phyloP scores from a whole-genome alignment of 2,888 invertebrate species.

The Caenorhabditis plicata region DNA sequence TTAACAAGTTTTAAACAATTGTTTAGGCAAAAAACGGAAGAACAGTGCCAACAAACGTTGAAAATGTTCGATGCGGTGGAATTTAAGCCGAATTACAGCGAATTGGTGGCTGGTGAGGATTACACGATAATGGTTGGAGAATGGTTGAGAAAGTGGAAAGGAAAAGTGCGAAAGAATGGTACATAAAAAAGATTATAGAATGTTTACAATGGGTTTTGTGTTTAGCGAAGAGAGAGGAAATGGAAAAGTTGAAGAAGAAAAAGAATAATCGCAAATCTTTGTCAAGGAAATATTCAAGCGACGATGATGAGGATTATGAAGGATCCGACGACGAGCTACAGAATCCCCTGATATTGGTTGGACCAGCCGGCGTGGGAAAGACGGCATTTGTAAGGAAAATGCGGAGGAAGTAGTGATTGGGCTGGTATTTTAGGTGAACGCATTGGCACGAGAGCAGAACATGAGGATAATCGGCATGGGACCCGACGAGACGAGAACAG shows the following conservation, averaged over 20 bases:
- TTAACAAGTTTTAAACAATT: no score
- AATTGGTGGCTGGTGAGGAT: constrained; percentile 11
- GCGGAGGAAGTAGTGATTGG: no score
- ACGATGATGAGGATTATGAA: constrained; percentile 8
- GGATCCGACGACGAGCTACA: constrained; percentile 4
- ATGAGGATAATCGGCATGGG: constrained; percentile 17
- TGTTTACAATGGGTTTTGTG: no score
- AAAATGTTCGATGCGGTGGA: no score
- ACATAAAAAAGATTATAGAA: constrained; percentile 1
- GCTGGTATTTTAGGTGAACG: constrained; percentile 14
- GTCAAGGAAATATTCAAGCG: not conserved
- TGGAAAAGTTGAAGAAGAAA: not conserved
- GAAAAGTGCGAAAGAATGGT: constrained; percentile 13
- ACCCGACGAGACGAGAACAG: constrained; percentile 15
- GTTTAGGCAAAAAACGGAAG: no score
- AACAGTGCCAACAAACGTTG: no score
- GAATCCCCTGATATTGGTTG: constrained; percentile 24
- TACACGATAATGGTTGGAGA: not conserved
- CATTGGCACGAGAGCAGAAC: constrained; percentile 16
- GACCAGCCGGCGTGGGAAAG: constrained; percentile 27
- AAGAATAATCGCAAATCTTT: not conserved
- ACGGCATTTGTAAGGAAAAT: no score
- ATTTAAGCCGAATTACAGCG: constrained; percentile 3
- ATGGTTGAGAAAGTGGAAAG: constrained; percentile 23
- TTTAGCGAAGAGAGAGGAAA: constrained; percentile 2